Conservation (phyloP, 2,888 invertebrate genomes). For the Drosophila kanekoi region DNA sequence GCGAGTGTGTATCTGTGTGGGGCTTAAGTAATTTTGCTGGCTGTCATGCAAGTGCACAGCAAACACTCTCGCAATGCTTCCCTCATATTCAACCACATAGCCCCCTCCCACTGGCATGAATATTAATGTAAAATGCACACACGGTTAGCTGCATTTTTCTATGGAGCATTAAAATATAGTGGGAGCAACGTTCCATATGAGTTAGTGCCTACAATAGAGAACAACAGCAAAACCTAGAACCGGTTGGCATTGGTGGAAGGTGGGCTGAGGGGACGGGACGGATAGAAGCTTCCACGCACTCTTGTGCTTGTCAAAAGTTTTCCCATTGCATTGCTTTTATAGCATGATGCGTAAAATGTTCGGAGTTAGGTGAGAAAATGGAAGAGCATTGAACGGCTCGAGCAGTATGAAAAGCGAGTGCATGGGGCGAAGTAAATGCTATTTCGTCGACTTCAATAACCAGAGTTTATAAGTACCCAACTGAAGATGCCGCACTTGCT, state of each 20-base stretch:
- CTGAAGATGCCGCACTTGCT: conserved; percentile 45
- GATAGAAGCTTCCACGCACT: conserved; percentile 15
- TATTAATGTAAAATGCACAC: conserved; percentile 79
- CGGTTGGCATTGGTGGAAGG: conserved; percentile 21
- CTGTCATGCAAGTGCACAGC: conserved; percentile 75
- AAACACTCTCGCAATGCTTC: conserved; percentile 55
- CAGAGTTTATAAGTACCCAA: conserved; percentile 71
- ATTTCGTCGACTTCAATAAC: conserved; percentile 76
- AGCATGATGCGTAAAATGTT: conserved; percentile 76
- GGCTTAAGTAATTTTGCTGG: conserved; percentile 75
- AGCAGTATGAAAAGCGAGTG: background rate
- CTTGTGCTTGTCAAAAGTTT: conserved; percentile 57
- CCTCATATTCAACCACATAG: background rate
- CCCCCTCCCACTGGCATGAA: conserved; percentile 49
- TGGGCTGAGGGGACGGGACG: background rate
- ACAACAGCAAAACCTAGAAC: conserved; percentile 32
- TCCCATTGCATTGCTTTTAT: conserved; percentile 38
- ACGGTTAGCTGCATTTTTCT: conserved; percentile 79
- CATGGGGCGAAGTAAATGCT: conserved; percentile 70
- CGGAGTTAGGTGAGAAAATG: conserved; percentile 70
- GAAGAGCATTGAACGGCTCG: conserved; percentile 35
- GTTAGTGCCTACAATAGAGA: conserved; percentile 74
- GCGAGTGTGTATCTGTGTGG: conserved; percentile 26
- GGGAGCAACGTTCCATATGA: conserved; percentile 76
- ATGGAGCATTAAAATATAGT: conserved; percentile 71